Percentiles rank a stretch among this genome's conserved stretches.
Conservation (phyloP, 2,113 vertebrate species). For the Athene cunicularia region DNA sequence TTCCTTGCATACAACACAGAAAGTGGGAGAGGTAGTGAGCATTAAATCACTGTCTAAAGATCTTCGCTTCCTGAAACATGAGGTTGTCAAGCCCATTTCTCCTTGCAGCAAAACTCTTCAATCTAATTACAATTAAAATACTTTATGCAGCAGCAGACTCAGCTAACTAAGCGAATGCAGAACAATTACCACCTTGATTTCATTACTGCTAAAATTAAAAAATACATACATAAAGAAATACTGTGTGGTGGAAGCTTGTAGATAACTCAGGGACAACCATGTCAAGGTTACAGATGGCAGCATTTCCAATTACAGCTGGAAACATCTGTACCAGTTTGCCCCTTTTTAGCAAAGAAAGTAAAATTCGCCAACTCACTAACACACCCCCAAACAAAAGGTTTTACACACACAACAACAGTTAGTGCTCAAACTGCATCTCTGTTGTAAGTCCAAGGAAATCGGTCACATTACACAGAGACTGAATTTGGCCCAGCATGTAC, state of each 20-base stretch:
- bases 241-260: not conserved
- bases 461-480: not conserved
- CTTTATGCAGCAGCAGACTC: not conserved
- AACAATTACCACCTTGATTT: not conserved
- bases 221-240: not conserved
- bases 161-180: not conserved
- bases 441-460: not conserved
- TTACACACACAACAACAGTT: rapidly evolving
- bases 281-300: not conserved
- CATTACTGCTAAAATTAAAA: not conserved
- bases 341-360: not conserved
- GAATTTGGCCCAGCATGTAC: not conserved
- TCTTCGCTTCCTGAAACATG: not conserved
- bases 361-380: not conserved
- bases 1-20: not conserved
- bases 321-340: not conserved
- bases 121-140: not conserved
- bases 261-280: not conserved
- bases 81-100: not conserved
- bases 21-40: not conserved
- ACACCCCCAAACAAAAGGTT: not conserved
- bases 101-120: not conserved
- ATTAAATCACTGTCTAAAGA: not conserved
- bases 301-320: not conserved
- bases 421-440: not conserved